Evolutionary conservation across 2,888 invertebrate genomes (phyloP), one percentile per base, ranked within the genome.

Genomic region (Dioctria linearis): DNA sequence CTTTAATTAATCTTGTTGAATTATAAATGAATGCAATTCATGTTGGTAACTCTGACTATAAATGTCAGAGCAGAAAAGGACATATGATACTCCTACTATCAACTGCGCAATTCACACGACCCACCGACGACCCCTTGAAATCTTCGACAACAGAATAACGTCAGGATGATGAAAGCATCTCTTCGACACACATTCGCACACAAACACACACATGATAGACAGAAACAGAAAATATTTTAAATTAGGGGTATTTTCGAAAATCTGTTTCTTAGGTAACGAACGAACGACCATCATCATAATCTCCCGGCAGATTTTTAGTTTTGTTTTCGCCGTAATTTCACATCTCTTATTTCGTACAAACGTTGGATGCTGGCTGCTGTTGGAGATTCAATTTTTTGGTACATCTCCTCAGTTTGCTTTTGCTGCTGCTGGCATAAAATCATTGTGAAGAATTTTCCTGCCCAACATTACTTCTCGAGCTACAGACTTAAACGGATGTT

Each of bases 251-350:
- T 40, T 73, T 57, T 42, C 73, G 40, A 13, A 40, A 39, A 25
- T 39, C 42, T 54, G 73, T 73, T 73, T 73, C 73, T 73, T 73
- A 13, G 73, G 73, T 43, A 73, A 73, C 73, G 25, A 25, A 25
- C 25, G 25, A 25, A 25, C 25, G 25, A 25, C 25, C 25, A 25
- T 25, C 25, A 25, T 25, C 73, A 59, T 42, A 73, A 25, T 25
- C 25, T 73, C 73, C 73, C 57, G 73, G 73, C 73, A 59, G 73
- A 54, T 54, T 54, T 59, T 61, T 5, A 9, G 49, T 51, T 39
- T 40, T 71, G 71, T 71, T 37, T 73, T 57, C 59, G 67, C 46
- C 37, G 57, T 59, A 71, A 71, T 71, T 71, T 71, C 73, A 57
- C 59, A 73, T 59, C 73, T 39, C 25, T n/a, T 25, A 25, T 25